Percentiles rank a stretch among this genome's conserved stretches.
Evolutionary conservation across 2,113 vertebrate species (phyloP).

Genomic region (Callaeas wilsoni): DNA sequence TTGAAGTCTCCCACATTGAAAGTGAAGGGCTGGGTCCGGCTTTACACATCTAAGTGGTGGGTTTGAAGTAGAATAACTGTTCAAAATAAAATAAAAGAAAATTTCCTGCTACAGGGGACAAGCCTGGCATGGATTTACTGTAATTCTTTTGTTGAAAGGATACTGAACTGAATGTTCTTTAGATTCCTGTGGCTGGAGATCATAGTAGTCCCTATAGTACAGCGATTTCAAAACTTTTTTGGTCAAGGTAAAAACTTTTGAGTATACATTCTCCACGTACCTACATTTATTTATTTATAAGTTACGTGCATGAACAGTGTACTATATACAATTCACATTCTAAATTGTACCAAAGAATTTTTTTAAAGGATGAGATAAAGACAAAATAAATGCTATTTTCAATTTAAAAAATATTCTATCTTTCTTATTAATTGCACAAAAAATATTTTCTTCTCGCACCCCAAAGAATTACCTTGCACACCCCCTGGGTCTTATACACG

Average conservation of each 20-base stretch:
- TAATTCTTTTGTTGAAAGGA: neutral
- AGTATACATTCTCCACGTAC: rapidly evolving
- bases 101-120: neutral
- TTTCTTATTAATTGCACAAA: neutral
- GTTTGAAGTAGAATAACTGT: neutral
- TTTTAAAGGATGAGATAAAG: neutral
- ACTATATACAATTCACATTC: neutral
- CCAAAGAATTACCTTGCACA: neutral
- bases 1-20: neutral
- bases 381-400: neutral
- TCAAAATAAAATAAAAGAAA: neutral
- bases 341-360: neutral
- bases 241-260: neutral
- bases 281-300: neutral
- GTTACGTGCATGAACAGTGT: neutral
- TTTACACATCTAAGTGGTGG: rapidly evolving
- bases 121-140: neutral
- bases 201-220: neutral
- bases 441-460: neutral
- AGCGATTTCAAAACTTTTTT: neutral
- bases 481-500: rapidly evolving
- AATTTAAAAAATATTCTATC: neutral
- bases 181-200: neutral
- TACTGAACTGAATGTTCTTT: neutral
- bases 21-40: neutral